phyloP scores from a whole-genome alignment of 2,797 vertebrate species.

The Thalassophryne amazonica region DNA sequence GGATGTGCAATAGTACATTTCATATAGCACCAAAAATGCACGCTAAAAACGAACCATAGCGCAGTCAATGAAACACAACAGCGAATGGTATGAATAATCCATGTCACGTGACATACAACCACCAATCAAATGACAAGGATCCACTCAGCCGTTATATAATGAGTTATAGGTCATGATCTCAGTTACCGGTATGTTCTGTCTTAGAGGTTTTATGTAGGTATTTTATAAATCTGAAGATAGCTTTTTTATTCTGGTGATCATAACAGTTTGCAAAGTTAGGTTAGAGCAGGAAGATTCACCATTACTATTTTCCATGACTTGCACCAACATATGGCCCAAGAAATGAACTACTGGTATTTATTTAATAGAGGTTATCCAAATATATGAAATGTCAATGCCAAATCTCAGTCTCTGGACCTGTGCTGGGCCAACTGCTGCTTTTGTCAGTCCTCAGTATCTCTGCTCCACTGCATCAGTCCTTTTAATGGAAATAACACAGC shows the following conservation, averaged over 20 bases:
- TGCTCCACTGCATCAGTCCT: slow-evolving; percentile 28
- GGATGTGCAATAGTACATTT: too few species aligned
- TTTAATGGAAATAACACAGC: slow-evolving; percentile 52
- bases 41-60: too few species aligned
- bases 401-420: slow-evolving; percentile 52
- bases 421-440: slow-evolving; percentile 53
- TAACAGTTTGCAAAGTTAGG: slow-evolving; percentile 25
- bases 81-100: too few species aligned
- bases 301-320: slow-evolving; percentile 60
- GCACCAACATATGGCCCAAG: slow-evolving; percentile 40
- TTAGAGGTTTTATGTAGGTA: neutral
- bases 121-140: too few species aligned
- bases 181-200: too few species aligned
- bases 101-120: too few species aligned
- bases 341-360: slow-evolving; percentile 51
- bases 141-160: too few species aligned
- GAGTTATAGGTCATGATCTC: too few species aligned
- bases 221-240: slow-evolving; percentile 21
- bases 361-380: slow-evolving; percentile 67
- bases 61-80: too few species aligned
- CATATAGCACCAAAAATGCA: too few species aligned
- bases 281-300: slow-evolving; percentile 29
- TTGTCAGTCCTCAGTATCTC: slow-evolving; percentile 44
- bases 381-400: slow-evolving; percentile 51
- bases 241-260: slow-evolving; percentile 14